Evolutionary conservation across 2,113 vertebrate genomes (phyloP).

Genomic region (Balaenoptera acutorostrata): DNA sequence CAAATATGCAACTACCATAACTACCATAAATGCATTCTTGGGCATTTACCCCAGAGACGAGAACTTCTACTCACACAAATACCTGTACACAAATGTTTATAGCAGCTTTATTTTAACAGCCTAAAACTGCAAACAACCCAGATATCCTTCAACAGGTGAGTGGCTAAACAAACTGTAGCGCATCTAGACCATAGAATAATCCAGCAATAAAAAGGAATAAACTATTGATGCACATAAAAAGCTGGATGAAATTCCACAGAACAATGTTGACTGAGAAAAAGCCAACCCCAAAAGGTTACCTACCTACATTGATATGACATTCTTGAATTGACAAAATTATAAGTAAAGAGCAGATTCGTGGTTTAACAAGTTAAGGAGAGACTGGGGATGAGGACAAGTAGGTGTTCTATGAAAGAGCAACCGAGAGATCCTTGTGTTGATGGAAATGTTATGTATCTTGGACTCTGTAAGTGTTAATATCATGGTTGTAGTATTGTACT

Average conservation of each 20-base stretch:
- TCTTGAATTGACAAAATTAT: neutral
- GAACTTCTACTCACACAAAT: neutral
- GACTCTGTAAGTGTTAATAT: neutral
- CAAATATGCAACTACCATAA: neutral
- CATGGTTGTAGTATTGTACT: neutral
- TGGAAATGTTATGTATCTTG: neutral
- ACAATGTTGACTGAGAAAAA: neutral
- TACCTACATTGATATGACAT: neutral
- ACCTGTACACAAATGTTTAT: neutral
- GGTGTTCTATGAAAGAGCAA: neutral
- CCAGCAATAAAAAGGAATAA: neutral
- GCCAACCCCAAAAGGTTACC: neutral
- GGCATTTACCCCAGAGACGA: neutral
- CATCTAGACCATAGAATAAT: neutral
- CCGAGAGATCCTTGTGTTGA: neutral
- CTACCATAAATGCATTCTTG: neutral
- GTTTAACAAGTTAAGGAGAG: neutral
- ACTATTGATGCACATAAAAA: neutral
- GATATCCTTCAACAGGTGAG: neutral
- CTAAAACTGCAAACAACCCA: neutral
- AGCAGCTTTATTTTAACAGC: neutral
- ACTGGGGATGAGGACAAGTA: neutral
- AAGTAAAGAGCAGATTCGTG: neutral
- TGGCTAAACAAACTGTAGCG: neutral
- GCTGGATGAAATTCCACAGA: neutral